Conservation (phyloP, 2,888 invertebrate genomes). For the Proisotoma minuta region DNA sequence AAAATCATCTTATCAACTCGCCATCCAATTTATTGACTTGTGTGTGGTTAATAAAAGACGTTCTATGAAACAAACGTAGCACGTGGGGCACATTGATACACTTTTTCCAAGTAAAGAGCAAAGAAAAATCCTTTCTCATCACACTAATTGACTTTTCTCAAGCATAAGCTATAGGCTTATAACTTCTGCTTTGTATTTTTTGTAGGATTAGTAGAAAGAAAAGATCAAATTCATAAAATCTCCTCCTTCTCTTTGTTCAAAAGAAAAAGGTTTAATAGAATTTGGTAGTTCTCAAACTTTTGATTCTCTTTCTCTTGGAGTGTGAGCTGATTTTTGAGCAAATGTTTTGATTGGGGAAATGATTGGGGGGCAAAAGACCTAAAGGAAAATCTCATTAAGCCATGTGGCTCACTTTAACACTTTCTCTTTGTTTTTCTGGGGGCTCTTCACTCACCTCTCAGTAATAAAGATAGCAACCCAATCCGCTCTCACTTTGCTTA, state of each 20-base stretch:
- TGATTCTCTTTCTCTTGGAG: conserved; percentile 13
- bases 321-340: conserved; percentile 45
- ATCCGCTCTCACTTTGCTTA: conserved; percentile 7
- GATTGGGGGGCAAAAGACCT: conserved; percentile 44
- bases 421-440: conserved; percentile 10
- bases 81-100: no score
- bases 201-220: neutral
- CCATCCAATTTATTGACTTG: no score
- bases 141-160: conserved; percentile 11
- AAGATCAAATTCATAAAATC: conserved; percentile 1
- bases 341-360: conserved; percentile 48
- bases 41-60: no score
- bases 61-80: neutral
- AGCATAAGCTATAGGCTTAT: no score
- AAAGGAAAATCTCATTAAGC: conserved; percentile 48
- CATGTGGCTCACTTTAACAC: conserved; percentile 31
- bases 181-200: no score
- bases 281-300: conserved; percentile 5
- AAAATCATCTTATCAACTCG: conserved; percentile 9
- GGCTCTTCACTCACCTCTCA: neutral
- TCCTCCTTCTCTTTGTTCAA: neutral
- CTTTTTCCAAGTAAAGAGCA: neutral
- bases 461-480: neutral
- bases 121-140: conserved; percentile 12
- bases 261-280: neutral